Percentiles rank a stretch among this genome's conserved stretches.
Evolutionary conservation across 2,797 vertebrate species (phyloP).

Genomic region (Argya squamiceps): DNA sequence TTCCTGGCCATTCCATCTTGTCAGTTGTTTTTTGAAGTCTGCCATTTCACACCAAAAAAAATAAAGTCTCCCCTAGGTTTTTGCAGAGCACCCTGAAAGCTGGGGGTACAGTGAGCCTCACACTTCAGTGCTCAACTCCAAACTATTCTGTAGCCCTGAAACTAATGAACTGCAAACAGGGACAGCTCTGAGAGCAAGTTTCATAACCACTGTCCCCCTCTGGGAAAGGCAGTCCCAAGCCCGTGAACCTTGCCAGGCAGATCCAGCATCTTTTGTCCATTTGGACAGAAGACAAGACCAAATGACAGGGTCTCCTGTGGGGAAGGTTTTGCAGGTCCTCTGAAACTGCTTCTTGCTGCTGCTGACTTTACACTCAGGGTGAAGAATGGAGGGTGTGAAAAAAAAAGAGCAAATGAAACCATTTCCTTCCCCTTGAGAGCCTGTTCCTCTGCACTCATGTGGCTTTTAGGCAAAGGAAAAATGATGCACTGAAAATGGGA

Average conservation of each 20-base stretch:
- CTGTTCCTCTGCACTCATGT: not conserved
- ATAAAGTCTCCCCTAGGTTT: not conserved
- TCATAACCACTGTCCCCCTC: constrained; percentile 26
- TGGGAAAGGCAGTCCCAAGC: not conserved
- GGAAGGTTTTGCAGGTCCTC: constrained; percentile 20
- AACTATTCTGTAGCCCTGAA: not conserved
- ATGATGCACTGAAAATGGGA: not conserved
- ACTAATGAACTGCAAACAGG: constrained; percentile 3
- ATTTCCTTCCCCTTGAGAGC: not conserved
- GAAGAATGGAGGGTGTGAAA: not conserved
- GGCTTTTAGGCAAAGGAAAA: not conserved
- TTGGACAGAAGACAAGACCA: constrained; percentile 28
- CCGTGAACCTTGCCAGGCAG: not conserved
- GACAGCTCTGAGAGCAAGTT: constrained; percentile 12
- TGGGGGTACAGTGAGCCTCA: not conserved
- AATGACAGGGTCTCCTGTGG: not conserved
- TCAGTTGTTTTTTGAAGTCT: not conserved
- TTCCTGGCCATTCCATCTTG: not conserved
- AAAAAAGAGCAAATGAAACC: not conserved
- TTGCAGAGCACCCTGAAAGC: not conserved
- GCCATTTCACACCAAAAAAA: not conserved
- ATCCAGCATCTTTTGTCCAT: constrained; percentile 41
- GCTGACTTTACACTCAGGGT: not conserved
- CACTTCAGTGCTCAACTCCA: not conserved
- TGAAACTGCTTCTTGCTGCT: not conserved